Evolutionary conservation across 1,140 invertebrate genomes (phyloP), one percentile per base, ranked within the genome.

Genomic region (Pseudomyrmex dendroicus): DNA sequence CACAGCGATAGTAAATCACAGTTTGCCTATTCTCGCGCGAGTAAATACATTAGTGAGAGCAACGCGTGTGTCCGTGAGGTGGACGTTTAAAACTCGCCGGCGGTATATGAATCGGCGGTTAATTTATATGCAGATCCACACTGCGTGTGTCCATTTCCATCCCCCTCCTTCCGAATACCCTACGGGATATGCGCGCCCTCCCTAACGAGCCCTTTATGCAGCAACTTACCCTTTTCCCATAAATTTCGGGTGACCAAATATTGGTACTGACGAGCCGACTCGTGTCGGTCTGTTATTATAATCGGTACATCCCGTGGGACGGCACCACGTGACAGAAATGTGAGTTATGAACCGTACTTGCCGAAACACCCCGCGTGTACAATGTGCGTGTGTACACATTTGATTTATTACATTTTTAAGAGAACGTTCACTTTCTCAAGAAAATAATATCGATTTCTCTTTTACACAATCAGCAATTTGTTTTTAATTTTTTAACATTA

Each of bases 31-130:
- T 74, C 57, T 74, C 57, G 88, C 63, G 80, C 85, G 86, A 77
- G 89, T 89, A 91, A 91, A 91, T 73, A 90, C 91, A 91, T 92
- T 91, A 92, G 91, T 91, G 91, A 35, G 5, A 91, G 91, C 89
- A 91, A 91, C 90, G 84, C 90, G 84, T 48, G 68, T 59, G 83
- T 56, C 85, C 87, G 89, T 89, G 90, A 91, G 85, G 87, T 86
- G 85, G 86, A 63, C 89, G 89, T 91, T 91, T 91, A 91, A 91
- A 91, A 89, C 35, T 35, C 5, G 35, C 73, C 84, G 84, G 62
- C 82, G 57, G 84, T 89, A 89, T 74, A 85, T 83, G 87, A 89
- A 88, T 86, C 66, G 35, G 80, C 84, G 83, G 85, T 91, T 90
- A 89, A 92, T 92, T 91, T 90, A 92, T 91, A 85, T 89, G 87